A percentile compares a stretch with the other conserved stretches of the same genome.
Conservation (phyloP, 2,888 invertebrate species). For the Drosophila helvetica region DNA sequence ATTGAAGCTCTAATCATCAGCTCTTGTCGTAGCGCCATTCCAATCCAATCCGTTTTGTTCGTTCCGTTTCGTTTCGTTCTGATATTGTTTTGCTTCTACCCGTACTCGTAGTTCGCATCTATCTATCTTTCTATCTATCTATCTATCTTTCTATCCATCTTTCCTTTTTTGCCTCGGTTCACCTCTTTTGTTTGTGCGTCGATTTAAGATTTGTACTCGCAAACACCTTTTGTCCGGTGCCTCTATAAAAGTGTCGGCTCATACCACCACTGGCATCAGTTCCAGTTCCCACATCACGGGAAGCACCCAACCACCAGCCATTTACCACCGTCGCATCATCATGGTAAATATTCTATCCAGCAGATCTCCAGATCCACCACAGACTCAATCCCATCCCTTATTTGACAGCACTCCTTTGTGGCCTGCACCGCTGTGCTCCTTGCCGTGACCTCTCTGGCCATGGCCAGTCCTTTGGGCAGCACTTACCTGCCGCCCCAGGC, state of each 20-base stretch:
- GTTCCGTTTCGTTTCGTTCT: slow-evolving; percentile 24
- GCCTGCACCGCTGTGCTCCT: slow-evolving; percentile 42
- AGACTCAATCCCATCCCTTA: background rate
- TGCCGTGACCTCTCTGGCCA: slow-evolving; percentile 44
- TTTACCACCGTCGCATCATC: background rate
- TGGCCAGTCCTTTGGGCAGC: slow-evolving; percentile 57
- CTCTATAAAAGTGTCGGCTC: slow-evolving; percentile 65
- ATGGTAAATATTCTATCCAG: slow-evolving; percentile 56
- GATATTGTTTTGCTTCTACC: slow-evolving; percentile 27
- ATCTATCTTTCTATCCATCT: slow-evolving; percentile 15
- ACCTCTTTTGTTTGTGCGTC: slow-evolving; percentile 10
- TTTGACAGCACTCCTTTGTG: slow-evolving; percentile 48
- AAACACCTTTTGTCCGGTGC: slow-evolving; percentile 53
- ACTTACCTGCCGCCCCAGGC: slow-evolving; percentile 65
- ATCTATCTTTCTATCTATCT: background rate
- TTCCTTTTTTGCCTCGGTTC: slow-evolving; percentile 17
- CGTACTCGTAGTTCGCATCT: slow-evolving; percentile 43
- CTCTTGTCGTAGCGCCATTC: slow-evolving; percentile 18
- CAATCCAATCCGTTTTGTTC: background rate
- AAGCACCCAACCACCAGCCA: slow-evolving; percentile 16
- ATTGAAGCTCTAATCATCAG: slow-evolving; percentile 24
- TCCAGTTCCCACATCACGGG: slow-evolving; percentile 16
- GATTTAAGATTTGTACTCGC: slow-evolving; percentile 38
- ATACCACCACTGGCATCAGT: slow-evolving; percentile 61
- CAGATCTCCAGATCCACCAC: background rate